These are phyloP conservation scores for Bombus breviceps DNA, from an alignment of 1,140 invertebrate genomes.

Conservation along the genomic window DNA sequence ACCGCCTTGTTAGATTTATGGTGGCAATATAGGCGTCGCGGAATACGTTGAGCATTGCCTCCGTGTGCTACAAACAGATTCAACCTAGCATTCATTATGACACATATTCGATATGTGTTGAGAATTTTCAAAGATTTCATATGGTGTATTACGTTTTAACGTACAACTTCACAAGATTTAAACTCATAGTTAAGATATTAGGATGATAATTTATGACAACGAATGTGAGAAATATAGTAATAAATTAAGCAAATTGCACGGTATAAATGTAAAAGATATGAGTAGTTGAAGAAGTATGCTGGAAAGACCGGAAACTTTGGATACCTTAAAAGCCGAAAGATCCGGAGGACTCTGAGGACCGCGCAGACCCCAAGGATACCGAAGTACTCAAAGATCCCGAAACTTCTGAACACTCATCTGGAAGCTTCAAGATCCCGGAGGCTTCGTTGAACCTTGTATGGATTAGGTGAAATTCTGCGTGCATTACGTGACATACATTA, in stretches of 20 bases:
- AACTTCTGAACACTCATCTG: background rate
- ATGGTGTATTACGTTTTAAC: background rate
- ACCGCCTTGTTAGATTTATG: constrained; percentile 78
- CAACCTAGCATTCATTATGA: constrained; percentile 31
- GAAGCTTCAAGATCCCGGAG: background rate
- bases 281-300: no score
- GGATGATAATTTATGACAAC: background rate
- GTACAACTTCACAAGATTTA: background rate
- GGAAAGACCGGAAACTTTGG: background rate
- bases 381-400: background rate
- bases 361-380: background rate
- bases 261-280: background rate
- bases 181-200: background rate
- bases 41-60: constrained; percentile 69
- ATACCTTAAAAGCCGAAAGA: background rate
- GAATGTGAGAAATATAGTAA: background rate
- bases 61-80: constrained; percentile 29
- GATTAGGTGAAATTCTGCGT: background rate
- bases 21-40: constrained; percentile 76
- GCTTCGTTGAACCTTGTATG: background rate
- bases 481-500: background rate
- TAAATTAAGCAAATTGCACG: background rate
- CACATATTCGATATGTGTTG: constrained; percentile 25
- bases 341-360: background rate
- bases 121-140: constrained; percentile 19